Percentiles rank a stretch among this genome's conserved stretches.
These are phyloP conservation scores for Bettongia penicillata DNA, from an alignment of 2,113 vertebrate genomes.

Conservation along the genomic window DNA sequence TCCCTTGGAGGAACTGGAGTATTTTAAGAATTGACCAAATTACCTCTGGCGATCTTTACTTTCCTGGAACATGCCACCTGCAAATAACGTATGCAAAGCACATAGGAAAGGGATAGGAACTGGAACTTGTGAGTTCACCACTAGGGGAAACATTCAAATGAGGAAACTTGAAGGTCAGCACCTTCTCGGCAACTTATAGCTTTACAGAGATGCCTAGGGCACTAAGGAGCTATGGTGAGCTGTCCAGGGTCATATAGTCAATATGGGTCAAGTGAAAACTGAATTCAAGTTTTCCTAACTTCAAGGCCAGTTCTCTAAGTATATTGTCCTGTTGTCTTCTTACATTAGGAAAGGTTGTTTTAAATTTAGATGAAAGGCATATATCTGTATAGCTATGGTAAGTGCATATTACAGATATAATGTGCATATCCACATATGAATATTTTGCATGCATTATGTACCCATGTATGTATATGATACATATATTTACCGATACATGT, in stretches of 20 bases:
- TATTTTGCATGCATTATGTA: not conserved
- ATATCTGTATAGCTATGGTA: not conserved
- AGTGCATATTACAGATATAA: not conserved
- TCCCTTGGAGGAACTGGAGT: conserved; percentile 40
- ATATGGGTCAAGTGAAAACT: not conserved
- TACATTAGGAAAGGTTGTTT: not conserved
- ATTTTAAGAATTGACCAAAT: conserved; percentile 21
- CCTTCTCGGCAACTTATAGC: not conserved
- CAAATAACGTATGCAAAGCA: not conserved
- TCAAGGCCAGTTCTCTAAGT: not conserved
- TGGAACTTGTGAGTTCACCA: not conserved
- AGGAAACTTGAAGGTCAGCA: not conserved
- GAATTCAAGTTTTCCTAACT: not conserved
- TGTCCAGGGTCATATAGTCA: not conserved
- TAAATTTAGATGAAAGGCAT: not conserved
- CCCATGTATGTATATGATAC: not conserved
- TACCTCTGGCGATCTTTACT: not conserved
- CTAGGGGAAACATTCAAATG: not conserved
- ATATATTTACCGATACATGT: not conserved
- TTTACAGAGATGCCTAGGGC: not conserved
- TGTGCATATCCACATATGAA: not conserved
- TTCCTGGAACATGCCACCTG: not conserved
- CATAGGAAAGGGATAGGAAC: too few species aligned
- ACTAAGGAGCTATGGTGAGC: not conserved
- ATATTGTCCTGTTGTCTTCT: not conserved